Conservation (phyloP, 2,797 vertebrate species). For the Sylvia borin region DNA sequence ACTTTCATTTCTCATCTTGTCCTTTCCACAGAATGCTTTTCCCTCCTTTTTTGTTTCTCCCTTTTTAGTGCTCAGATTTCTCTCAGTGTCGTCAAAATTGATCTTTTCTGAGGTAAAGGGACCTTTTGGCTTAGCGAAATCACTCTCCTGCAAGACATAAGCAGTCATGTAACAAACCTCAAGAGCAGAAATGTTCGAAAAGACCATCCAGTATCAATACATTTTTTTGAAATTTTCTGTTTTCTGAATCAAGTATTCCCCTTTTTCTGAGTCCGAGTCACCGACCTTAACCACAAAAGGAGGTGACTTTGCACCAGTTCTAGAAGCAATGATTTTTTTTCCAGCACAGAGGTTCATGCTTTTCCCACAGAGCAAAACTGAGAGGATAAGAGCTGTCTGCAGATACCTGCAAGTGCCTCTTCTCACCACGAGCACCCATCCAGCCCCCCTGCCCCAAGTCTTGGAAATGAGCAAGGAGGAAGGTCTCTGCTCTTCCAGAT, state of each 20-base stretch:
- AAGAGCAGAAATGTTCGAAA: neutral
- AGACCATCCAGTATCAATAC: neutral
- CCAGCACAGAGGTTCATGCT: neutral
- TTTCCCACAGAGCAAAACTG: neutral
- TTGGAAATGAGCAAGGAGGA: neutral
- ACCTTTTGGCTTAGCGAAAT: neutral
- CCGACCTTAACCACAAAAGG: neutral
- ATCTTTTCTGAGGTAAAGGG: constrained; percentile 17
- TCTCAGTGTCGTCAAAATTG: neutral
- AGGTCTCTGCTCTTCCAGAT: neutral
- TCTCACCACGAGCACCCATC: rapidly evolving
- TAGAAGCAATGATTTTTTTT: neutral
- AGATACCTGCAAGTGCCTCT: neutral
- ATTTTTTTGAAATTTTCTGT: neutral
- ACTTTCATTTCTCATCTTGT: constrained; percentile 58
- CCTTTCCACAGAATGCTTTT: constrained; percentile 21
- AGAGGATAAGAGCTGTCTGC: neutral
- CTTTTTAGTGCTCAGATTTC: constrained; percentile 13
- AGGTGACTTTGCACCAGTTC: neutral
- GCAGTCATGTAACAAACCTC: neutral
- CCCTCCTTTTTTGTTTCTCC: neutral
- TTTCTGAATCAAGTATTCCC: neutral
- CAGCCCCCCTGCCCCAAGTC: neutral
- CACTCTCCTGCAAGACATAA: neutral
- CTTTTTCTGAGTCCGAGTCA: neutral